Evolutionary conservation across 2,113 vertebrate species (phyloP).

Genomic region (Sus scrofa): T2T-Sscrofa CM000828.6:35114001-35114500

Average conservation of each 20-base stretch:
- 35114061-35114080: slow-evolving; percentile 80
- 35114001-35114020: neutral
- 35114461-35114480: neutral
- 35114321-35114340: slow-evolving; percentile 48
- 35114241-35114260: slow-evolving; percentile 69
- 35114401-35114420: neutral
- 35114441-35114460: neutral
- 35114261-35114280: slow-evolving; percentile 71
- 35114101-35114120: slow-evolving; percentile 80
- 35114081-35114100: slow-evolving; percentile 54
- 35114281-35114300: slow-evolving; percentile 50
- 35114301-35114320: slow-evolving; percentile 7
- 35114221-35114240: neutral
- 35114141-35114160: slow-evolving; percentile 80
- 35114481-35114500: neutral
- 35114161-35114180: slow-evolving; percentile 65
- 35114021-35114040: slow-evolving; percentile 74
- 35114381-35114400: neutral
- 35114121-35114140: slow-evolving; percentile 79
- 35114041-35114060: slow-evolving; percentile 70
- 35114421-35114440: neutral
- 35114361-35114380: slow-evolving; percentile 35
- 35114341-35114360: slow-evolving; percentile 52
- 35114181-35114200: slow-evolving; percentile 59
- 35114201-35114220: slow-evolving; percentile 66